Percentiles rank a stretch among this genome's conserved stretches.
phyloP scores from a whole-genome alignment of 1,140 invertebrate species.

The Charaxes varanes region DNA sequence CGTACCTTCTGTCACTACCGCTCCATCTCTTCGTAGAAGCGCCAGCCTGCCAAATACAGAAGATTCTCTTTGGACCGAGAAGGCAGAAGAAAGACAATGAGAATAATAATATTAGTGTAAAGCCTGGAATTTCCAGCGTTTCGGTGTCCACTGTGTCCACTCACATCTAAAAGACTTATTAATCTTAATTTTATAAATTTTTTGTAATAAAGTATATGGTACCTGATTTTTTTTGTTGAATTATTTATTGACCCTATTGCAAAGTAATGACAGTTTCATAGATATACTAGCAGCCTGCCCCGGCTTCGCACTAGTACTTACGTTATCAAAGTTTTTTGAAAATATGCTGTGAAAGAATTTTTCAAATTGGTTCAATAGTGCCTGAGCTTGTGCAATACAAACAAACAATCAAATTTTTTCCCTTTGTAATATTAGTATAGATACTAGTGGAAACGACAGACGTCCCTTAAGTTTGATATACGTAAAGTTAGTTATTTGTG shows the following conservation, averaged over 20 bases:
- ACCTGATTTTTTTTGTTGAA: conserved; percentile 3
- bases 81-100: conserved; percentile 33
- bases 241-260: not conserved
- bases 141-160: conserved; percentile 63
- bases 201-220: conserved; percentile 13
- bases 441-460: no score
- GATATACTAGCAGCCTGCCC: not conserved
- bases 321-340: no score
- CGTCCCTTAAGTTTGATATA: no score
- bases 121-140: conserved; percentile 51
- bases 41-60: conserved; percentile 54
- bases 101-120: conserved; percentile 35
- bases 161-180: conserved; percentile 43
- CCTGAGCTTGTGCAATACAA: no score
- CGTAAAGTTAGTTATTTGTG: no score
- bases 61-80: conserved; percentile 45
- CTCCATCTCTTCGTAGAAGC: conserved; percentile 60
- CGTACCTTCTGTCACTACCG: conserved; percentile 44
- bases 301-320: no score
- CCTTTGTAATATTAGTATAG: no score
- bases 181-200: conserved; percentile 6
- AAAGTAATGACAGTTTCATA: not conserved
- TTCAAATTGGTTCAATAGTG: no score
- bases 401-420: no score
- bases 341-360: no score